Base-by-base conservation (phyloP, 2,888 invertebrate species). In the Acleris laterana region DNA sequence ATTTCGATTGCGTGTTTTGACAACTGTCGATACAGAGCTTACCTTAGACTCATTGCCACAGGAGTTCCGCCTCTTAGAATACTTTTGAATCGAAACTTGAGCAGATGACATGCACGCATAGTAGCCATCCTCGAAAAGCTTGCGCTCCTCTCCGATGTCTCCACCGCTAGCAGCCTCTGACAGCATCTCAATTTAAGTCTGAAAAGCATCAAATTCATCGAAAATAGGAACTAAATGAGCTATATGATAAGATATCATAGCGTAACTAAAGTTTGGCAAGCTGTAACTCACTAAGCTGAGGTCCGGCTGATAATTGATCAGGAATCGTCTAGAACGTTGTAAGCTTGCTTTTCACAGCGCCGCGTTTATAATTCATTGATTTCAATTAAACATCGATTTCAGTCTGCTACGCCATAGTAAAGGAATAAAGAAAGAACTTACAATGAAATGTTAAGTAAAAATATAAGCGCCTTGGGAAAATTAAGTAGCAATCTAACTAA, bases 151-250 rank as follows among this genome's bases (percentile, higher is more conserved):
- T 42, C 16, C 61, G 19, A 32, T 20, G 28, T 38, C 48, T 6
- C 6, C 62, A 11, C 19, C 50, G 7, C 17, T n/a, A n/a, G 48
- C 16, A 19, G 19, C 16, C 25, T 49, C 55, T 16, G 62, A n/a
- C 44, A 48, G 48, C 25, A 48, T 46, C 28, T 53, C 62, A 7
- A 62, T 56, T 7, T 56, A 20, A 6, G 63, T 63, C 58, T 63
- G 63, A 46, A 63, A 63, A 25, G 57, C 63, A 52, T 63, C 63
- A 28, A 63, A 63, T 19, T 22, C 22, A 22, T 22, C 22, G 3
- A 22, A 22, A 4, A 22, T 13, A 11, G 38, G 38, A 38, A 38
- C 38, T 11, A 38, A 7, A 5, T 13, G n/a, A n/a, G n/a, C n/a
- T n/a, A n/a, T n/a, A n/a, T 22, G 3, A 4, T 22, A 22, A 32